phyloP scores from a whole-genome alignment of 2,797 vertebrate genomes.

The Jordanella pulchra region DNA sequence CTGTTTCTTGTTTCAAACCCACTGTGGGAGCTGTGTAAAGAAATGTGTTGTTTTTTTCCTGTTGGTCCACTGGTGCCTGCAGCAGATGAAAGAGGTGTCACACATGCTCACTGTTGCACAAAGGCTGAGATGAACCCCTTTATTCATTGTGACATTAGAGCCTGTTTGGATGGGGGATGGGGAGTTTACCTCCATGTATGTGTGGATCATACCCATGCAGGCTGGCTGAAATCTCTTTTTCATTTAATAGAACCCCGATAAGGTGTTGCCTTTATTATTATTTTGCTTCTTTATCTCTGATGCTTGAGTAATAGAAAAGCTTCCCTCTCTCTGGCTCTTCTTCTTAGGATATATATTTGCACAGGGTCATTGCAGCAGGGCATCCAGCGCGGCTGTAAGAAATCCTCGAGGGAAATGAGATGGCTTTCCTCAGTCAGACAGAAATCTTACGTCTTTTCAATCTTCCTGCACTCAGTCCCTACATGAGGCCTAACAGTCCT shows the following conservation, averaged over 20 bases:
- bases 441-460: slow-evolving; percentile 29
- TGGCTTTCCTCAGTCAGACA: slow-evolving; percentile 49
- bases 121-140: slow-evolving; percentile 29
- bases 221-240: neutral
- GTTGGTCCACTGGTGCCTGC: slow-evolving; percentile 20
- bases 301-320: slow-evolving; percentile 15
- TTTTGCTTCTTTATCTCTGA: neutral
- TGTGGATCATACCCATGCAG: neutral
- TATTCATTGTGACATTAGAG: slow-evolving; percentile 31
- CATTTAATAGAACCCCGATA: slow-evolving; percentile 7
- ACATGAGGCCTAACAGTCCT: slow-evolving; percentile 36
- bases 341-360: slow-evolving; percentile 37
- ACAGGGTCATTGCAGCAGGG: slow-evolving; percentile 43
- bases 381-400: slow-evolving; percentile 21
- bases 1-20: slow-evolving; percentile 15
- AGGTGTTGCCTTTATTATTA: neutral
- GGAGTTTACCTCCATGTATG: slow-evolving; percentile 6
- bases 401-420: slow-evolving; percentile 53
- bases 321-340: slow-evolving; percentile 10
- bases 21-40: slow-evolving; percentile 28
- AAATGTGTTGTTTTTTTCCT: slow-evolving; percentile 21
- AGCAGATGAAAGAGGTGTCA: slow-evolving; percentile 31
- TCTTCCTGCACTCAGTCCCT: slow-evolving; percentile 28
- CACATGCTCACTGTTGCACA: slow-evolving; percentile 30
- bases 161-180: slow-evolving; percentile 36